Conservation (phyloP, 2,797 vertebrate genomes). For the Dipus sagitta region DNA sequence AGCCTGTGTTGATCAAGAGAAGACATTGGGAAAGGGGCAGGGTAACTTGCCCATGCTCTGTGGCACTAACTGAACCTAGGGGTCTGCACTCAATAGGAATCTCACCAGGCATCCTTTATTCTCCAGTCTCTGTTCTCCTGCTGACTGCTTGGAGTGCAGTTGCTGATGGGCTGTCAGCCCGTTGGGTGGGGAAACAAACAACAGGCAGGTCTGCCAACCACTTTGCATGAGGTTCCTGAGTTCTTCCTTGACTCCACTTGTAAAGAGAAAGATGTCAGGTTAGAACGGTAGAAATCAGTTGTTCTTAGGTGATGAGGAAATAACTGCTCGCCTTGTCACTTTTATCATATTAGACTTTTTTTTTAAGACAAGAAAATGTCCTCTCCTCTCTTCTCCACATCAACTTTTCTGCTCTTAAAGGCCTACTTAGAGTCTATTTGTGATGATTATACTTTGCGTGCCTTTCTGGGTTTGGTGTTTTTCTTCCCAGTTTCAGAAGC, state of each 20-base stretch:
- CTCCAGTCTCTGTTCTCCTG: not conserved
- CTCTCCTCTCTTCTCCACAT: not conserved
- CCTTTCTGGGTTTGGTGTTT: not conserved
- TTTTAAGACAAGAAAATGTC: not conserved
- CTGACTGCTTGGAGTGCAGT: not conserved
- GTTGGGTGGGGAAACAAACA: not conserved
- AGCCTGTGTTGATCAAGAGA: not conserved
- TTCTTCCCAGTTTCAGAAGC: not conserved
- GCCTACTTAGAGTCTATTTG: not conserved
- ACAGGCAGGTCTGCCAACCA: not conserved
- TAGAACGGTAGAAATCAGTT: not conserved
- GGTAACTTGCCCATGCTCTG: not conserved
- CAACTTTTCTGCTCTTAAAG: slow-evolving; percentile 7
- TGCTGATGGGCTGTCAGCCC: too few species aligned
- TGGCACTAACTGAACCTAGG: not conserved
- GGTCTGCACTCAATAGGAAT: not conserved
- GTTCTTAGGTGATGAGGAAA: not conserved
- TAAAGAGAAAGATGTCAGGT: slow-evolving; percentile 26
- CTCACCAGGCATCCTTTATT: not conserved
- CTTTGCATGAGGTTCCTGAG: not conserved
- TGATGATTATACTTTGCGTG: not conserved
- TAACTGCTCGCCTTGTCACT: not conserved
- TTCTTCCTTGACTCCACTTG: slow-evolving; percentile 6
- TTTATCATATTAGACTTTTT: not conserved
- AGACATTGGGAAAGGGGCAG: not conserved